Conservation (phyloP, 1,140 invertebrate genomes). For the Zaprionus lachaisei region DNA sequence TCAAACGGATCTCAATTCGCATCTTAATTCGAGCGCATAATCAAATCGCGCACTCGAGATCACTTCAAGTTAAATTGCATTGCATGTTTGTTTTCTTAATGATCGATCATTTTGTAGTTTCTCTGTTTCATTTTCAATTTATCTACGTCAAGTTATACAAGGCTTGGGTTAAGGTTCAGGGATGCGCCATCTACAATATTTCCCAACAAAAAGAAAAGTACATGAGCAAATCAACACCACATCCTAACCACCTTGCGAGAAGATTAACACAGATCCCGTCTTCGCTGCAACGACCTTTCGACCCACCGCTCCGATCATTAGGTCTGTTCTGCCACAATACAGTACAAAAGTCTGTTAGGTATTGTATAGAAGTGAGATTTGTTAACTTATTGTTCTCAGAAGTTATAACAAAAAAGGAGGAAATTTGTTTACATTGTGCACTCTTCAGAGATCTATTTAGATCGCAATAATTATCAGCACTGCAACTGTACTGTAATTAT, state of each 20-base stretch:
- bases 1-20: not conserved
- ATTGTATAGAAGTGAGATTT: too few species aligned
- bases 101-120: not conserved
- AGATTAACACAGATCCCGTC: too few species aligned
- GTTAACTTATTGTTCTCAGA: too few species aligned
- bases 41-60: slow-evolving; percentile 1
- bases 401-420: too few species aligned
- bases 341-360: too few species aligned
- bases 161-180: not conserved
- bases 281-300: too few species aligned
- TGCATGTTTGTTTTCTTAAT: not conserved
- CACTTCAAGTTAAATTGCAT: not conserved
- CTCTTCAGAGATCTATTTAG: not conserved
- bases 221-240: too few species aligned
- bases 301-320: too few species aligned
- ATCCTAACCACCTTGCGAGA: too few species aligned
- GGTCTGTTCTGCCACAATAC: too few species aligned
- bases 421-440: not conserved
- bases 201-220: too few species aligned
- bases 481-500: not conserved
- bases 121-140: not conserved
- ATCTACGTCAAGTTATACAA: not conserved
- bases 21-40: slow-evolving; percentile 1
- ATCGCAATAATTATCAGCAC: not conserved
- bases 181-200: not conserved